A percentile compares a stretch with the other conserved stretches of the same genome.
These are phyloP conservation scores for Synergus itoensis DNA, from an alignment of 2,888 invertebrate genomes.

Conservation along the genomic window DNA sequence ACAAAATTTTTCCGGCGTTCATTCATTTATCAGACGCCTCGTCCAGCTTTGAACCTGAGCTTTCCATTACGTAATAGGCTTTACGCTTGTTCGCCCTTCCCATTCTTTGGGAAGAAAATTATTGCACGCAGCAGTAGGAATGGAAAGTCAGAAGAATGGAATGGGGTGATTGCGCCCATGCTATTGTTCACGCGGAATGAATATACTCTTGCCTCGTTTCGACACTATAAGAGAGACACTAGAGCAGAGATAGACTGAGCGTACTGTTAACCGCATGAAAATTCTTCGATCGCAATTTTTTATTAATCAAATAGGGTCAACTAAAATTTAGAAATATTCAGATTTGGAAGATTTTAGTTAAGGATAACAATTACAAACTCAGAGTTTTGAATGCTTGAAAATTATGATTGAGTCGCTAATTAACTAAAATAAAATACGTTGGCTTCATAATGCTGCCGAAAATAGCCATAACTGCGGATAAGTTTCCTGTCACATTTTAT, in stretches of 20 bases:
- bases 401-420: too few species aligned
- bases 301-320: too few species aligned
- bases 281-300: slow-evolving; percentile 1
- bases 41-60: slow-evolving; percentile 9
- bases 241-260: slow-evolving; percentile 27
- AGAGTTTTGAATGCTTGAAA: too few species aligned
- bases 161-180: slow-evolving; percentile 52
- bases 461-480: too few species aligned
- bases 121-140: slow-evolving; percentile 53
- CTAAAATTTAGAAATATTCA: too few species aligned
- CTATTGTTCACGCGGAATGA: slow-evolving; percentile 53
- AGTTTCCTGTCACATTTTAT: too few species aligned
- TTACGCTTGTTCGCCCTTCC: slow-evolving; percentile 49
- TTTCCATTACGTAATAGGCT: slow-evolving; percentile 52
- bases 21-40: not conserved
- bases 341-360: too few species aligned
- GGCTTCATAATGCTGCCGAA: too few species aligned
- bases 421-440: too few species aligned
- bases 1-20: not conserved
- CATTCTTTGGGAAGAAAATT: slow-evolving; percentile 51
- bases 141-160: slow-evolving; percentile 51
- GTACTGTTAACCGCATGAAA: slow-evolving; percentile 52
- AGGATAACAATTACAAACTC: too few species aligned
- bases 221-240: not conserved
- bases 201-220: slow-evolving; percentile 52